phyloP scores from a whole-genome alignment of 2,113 vertebrate species.

The Ictalurus punctatus region DNA sequence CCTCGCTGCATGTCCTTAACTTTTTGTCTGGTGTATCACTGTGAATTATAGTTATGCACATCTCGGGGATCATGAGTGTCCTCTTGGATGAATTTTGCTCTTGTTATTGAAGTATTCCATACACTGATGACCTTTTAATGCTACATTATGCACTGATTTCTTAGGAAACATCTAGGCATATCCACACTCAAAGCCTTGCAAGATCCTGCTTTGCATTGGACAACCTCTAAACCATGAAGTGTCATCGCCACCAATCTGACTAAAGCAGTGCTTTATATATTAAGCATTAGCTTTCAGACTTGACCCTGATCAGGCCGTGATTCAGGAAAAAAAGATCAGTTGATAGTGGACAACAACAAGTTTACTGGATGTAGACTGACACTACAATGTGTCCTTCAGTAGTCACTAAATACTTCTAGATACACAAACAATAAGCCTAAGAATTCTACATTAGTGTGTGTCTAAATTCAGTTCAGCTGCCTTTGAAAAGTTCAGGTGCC shows the following conservation, averaged over 20 bases:
- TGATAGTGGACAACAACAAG: constrained; percentile 16
- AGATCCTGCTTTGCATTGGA: background rate
- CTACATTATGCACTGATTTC: constrained; percentile 29
- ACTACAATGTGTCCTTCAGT: background rate
- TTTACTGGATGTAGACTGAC: constrained; percentile 7
- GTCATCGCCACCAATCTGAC: constrained; percentile 18
- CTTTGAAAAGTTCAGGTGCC: background rate
- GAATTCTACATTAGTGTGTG: background rate
- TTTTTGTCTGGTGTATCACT: constrained; percentile 43
- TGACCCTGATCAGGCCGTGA: constrained; percentile 3
- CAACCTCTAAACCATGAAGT: background rate
- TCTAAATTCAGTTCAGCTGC: background rate
- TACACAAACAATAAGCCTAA: background rate
- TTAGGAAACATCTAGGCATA: background rate
- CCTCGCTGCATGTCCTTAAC: constrained; percentile 39
- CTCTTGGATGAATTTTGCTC: constrained; percentile 24
- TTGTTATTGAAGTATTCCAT: constrained; percentile 40
- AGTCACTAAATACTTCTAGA: background rate
- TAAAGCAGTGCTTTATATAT: constrained; percentile 16
- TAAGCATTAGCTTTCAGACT: constrained; percentile 20
- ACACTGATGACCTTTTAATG: constrained; percentile 34
- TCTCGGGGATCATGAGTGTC: background rate
- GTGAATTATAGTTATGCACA: constrained; percentile 41
- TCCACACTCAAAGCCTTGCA: background rate
- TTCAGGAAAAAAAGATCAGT: constrained; percentile 34